Evolutionary conservation across 2,113 vertebrate genomes (phyloP).

Genomic region (Peromyscus leucopus): DNA sequence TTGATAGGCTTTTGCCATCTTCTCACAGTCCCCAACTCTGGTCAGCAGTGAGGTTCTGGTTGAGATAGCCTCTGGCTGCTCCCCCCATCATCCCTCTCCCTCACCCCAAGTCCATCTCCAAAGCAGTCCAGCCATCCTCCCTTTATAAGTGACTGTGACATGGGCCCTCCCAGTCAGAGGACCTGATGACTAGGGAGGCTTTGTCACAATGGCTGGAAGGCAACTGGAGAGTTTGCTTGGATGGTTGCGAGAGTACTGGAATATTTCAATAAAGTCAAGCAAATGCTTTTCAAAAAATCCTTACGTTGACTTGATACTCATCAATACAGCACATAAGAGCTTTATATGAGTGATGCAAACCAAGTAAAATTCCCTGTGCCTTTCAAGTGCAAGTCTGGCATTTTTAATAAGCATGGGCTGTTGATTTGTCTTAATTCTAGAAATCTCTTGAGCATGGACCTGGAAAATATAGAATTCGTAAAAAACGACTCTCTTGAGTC

Average conservation of each 20-base stretch:
- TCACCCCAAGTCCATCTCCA: slow-evolving; percentile 37
- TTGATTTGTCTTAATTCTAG: not conserved
- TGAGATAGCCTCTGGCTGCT: not conserved
- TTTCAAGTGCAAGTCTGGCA: not conserved
- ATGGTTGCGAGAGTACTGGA: not conserved
- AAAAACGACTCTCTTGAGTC: slow-evolving; percentile 12
- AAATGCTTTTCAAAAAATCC: not conserved
- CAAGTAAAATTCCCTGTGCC: not conserved
- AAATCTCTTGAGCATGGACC: not conserved
- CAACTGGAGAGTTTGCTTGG: slow-evolving; percentile 15
- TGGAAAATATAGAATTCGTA: not conserved
- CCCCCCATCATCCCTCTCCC: not conserved
- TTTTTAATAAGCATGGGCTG: not conserved
- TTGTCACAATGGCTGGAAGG: slow-evolving; percentile 71
- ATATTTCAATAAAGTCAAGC: slow-evolving; percentile 12
- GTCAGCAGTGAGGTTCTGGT: not conserved
- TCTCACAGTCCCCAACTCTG: slow-evolving; percentile 1
- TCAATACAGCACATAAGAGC: not conserved
- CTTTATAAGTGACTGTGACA: slow-evolving; percentile 69
- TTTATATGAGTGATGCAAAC: not conserved
- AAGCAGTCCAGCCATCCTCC: not conserved
- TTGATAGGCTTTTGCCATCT: not conserved
- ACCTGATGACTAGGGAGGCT: not conserved
- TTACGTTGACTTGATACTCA: not conserved
- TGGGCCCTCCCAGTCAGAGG: slow-evolving; percentile 12